Evolutionary conservation across 2,113 vertebrate genomes (phyloP).

Genomic region (Oncorhynchus clarkii): DNA sequence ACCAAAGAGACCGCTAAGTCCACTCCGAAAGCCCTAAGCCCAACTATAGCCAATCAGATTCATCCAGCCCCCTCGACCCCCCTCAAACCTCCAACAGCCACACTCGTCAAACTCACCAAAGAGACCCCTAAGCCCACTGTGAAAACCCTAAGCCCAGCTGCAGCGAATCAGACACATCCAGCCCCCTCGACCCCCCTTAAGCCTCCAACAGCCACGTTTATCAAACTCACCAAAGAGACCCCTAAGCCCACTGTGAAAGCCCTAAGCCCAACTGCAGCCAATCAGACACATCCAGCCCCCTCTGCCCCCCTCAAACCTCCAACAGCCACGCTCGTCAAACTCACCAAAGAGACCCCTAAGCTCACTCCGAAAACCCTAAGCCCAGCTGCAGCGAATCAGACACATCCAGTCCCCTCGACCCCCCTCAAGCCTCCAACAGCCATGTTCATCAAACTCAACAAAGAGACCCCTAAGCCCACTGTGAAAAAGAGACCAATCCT

Average conservation of each 20-base stretch:
- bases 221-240: conserved; percentile 29
- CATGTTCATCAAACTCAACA: conserved; percentile 13
- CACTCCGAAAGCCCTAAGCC: conserved; percentile 36
- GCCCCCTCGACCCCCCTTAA: conserved; percentile 29
- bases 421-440: too few species aligned
- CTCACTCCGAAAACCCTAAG: too few species aligned
- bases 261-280: neutral
- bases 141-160: conserved; percentile 31
- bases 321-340: too few species aligned
- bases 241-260: conserved; percentile 38
- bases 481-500: too few species aligned
- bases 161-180: conserved; percentile 46
- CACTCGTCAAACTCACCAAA: conserved; percentile 39
- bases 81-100: conserved; percentile 34
- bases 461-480: conserved; percentile 32
- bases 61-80: conserved; percentile 34
- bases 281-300: too few species aligned
- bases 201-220: conserved; percentile 32
- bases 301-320: too few species aligned
- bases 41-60: conserved; percentile 40
- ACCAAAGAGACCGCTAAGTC: conserved; percentile 38
- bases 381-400: too few species aligned
- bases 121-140: conserved; percentile 29
- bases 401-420: too few species aligned
- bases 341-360: too few species aligned